These are phyloP conservation scores for Camponotus vicinus DNA, from an alignment of 1,140 invertebrate genomes.

Conservation along the genomic window DNA sequence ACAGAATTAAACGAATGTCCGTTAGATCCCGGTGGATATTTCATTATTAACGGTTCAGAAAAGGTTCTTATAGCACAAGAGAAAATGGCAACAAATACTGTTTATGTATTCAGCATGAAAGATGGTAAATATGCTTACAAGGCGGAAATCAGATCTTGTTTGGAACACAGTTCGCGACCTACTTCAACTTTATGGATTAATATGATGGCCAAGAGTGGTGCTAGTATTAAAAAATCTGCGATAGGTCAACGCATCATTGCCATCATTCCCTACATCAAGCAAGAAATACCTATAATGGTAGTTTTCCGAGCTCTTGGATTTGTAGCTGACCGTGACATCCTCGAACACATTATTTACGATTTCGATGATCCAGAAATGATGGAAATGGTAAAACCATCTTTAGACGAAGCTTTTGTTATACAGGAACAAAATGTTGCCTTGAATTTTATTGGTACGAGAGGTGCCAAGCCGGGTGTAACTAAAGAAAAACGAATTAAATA, in stretches of 20 bases:
- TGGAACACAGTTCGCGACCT: slow-evolving; percentile 97
- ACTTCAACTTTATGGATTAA: slow-evolving; percentile 99
- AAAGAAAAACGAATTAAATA: slow-evolving; percentile 99
- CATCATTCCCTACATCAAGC: slow-evolving; percentile 99
- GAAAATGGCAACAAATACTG: slow-evolving; percentile 99
- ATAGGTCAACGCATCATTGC: slow-evolving; percentile 99
- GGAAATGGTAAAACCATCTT: slow-evolving; percentile 99
- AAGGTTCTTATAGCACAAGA: slow-evolving; percentile 99
- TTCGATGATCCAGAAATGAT: slow-evolving; percentile 99
- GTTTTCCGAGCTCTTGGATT: slow-evolving; percentile 99
- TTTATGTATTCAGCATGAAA: slow-evolving; percentile 99
- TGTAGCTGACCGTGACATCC: slow-evolving; percentile 99
- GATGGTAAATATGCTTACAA: slow-evolving; percentile 99
- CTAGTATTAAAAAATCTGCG: slow-evolving; percentile 97
- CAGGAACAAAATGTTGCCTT: slow-evolving; percentile 99
- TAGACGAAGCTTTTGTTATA: slow-evolving; percentile 99
- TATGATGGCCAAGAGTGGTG: slow-evolving; percentile 98
- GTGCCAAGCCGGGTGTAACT: slow-evolving; percentile 98
- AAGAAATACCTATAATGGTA: slow-evolving; percentile 99
- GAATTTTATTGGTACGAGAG: slow-evolving; percentile 99
- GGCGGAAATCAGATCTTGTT: slow-evolving; percentile 97
- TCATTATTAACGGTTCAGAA: slow-evolving; percentile 98
- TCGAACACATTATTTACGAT: slow-evolving; percentile 99
- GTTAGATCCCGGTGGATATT: slow-evolving; percentile 98
- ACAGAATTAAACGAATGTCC: slow-evolving; percentile 99